phyloP scores from a whole-genome alignment of 2,113 vertebrate species.

The Archocentrus centrarchus region DNA sequence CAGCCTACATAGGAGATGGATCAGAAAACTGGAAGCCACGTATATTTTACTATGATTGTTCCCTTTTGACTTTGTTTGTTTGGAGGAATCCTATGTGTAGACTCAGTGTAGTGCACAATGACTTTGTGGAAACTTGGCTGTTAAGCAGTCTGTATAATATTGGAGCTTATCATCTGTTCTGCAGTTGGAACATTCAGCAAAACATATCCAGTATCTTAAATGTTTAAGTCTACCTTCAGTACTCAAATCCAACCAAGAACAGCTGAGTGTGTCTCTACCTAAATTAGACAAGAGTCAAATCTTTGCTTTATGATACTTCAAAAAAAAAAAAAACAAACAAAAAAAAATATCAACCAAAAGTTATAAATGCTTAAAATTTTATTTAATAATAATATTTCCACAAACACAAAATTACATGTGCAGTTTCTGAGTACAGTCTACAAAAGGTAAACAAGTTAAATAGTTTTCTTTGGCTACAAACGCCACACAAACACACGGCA shows the following conservation, averaged over 20 bases:
- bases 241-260: not conserved
- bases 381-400: constrained; percentile 49
- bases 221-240: not conserved
- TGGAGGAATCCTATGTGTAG: not conserved
- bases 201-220: not conserved
- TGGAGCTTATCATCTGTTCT: constrained; percentile 14
- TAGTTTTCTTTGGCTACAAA: constrained; percentile 65
- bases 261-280: not conserved
- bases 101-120: not conserved
- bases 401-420: constrained; percentile 43
- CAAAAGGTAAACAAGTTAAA: constrained; percentile 27
- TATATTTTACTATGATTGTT: not conserved
- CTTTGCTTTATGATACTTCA: not conserved
- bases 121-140: not conserved
- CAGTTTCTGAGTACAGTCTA: constrained; percentile 29
- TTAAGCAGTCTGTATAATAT: not conserved
- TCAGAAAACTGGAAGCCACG: not conserved
- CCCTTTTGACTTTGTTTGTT: not conserved
- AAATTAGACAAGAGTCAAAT: not conserved
- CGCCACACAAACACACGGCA: constrained; percentile 12
- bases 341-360: not conserved
- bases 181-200: not conserved
- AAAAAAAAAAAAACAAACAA: not conserved
- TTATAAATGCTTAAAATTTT: constrained; percentile 3
- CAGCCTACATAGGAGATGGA: not conserved